A percentile compares a stretch with the other conserved stretches of the same genome.
Evolutionary conservation across 2,888 invertebrate species (phyloP).

Genomic region (Acleris cristana): DNA sequence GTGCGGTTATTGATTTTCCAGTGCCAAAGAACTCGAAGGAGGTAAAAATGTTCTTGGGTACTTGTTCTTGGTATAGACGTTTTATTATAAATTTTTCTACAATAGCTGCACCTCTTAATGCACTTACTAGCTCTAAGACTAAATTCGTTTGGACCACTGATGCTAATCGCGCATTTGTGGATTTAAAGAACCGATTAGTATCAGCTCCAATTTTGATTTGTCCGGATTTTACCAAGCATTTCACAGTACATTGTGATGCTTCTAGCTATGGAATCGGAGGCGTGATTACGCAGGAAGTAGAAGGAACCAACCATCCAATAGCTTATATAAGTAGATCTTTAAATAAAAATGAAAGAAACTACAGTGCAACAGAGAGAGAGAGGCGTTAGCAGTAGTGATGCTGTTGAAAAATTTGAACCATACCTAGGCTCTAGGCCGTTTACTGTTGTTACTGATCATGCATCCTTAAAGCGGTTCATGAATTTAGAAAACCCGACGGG

Average conservation of each 20-base stretch:
- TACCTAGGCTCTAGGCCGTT: not conserved
- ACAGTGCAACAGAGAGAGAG: not conserved
- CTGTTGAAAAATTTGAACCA: conserved; percentile 2
- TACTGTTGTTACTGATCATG: not conserved
- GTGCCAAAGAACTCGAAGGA: conserved; percentile 1
- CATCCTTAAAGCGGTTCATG: not conserved
- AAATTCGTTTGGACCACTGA: not conserved
- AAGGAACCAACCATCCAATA: too few species aligned
- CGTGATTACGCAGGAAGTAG: too few species aligned
- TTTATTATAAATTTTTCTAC: not conserved
- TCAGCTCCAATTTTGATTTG: conserved; percentile 1
- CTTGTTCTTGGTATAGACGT: conserved; percentile 3
- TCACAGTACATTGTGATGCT: too few species aligned
- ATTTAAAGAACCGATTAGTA: not conserved
- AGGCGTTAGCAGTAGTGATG: not conserved
- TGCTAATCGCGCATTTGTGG: not conserved
- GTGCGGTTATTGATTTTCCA: conserved; percentile 7
- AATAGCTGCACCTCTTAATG: conserved; percentile 1
- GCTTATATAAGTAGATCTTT: too few species aligned
- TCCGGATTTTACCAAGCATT: not conserved
- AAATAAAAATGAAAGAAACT: too few species aligned
- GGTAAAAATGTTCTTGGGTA: conserved; percentile 8
- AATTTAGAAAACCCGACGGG: conserved; percentile 6
- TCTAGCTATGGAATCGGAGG: too few species aligned
- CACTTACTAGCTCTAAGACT: not conserved